Evolutionary conservation across 2,797 vertebrate genomes (phyloP).

Genomic region (Scleropages formosus): DNA sequence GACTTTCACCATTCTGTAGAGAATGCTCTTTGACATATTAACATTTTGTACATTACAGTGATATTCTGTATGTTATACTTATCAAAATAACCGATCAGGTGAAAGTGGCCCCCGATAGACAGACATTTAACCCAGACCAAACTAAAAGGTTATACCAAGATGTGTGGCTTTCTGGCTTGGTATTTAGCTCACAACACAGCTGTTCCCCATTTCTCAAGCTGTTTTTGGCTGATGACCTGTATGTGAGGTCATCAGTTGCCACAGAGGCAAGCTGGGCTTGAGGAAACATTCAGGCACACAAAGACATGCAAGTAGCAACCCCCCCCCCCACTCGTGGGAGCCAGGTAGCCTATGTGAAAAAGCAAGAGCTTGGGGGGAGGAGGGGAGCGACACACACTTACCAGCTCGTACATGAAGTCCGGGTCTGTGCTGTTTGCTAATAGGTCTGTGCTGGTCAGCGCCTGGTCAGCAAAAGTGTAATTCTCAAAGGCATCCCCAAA

Average conservation of each 20-base stretch:
- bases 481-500: constrained; percentile 98
- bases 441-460: constrained; percentile 96
- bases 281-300: background rate
- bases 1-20: background rate
- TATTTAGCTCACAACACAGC: background rate
- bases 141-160: background rate
- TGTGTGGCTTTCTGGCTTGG: too few species aligned
- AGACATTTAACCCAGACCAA: background rate
- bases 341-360: constrained; percentile 2
- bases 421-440: constrained; percentile 94
- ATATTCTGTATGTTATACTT: background rate
- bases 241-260: constrained; percentile 15
- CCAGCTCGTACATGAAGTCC: constrained; percentile 99
- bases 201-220: background rate
- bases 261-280: background rate
- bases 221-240: constrained; percentile 8
- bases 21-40: too few species aligned
- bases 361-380: background rate
- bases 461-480: constrained; percentile 96
- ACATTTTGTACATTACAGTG: too few species aligned
- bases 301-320: background rate
- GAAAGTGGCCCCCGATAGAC: background rate
- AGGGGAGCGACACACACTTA: constrained; percentile 63
- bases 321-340: background rate
- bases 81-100: background rate